Conservation (phyloP, 2,113 vertebrate genomes). For the Patagioenas fasciata region DNA sequence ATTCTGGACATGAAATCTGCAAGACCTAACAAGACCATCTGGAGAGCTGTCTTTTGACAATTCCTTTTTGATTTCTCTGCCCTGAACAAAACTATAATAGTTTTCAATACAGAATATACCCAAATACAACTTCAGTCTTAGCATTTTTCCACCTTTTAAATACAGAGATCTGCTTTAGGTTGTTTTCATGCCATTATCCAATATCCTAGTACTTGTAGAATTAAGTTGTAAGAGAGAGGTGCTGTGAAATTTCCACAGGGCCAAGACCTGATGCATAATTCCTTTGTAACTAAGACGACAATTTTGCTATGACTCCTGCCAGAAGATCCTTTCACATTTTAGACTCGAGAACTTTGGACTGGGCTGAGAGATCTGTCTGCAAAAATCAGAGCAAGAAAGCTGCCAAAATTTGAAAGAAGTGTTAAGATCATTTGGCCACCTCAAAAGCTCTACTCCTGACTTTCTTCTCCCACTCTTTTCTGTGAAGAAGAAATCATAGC, state of each 20-base stretch:
- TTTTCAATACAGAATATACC: not conserved
- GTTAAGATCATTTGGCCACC: conserved; percentile 10
- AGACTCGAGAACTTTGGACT: not conserved
- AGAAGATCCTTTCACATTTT: conserved; percentile 1
- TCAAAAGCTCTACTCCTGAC: not conserved
- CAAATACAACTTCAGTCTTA: not conserved
- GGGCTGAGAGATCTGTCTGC: not conserved
- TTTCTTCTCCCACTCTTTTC: not conserved
- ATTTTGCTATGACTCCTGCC: not conserved
- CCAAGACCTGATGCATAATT: not conserved
- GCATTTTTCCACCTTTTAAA: not conserved
- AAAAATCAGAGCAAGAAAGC: not conserved
- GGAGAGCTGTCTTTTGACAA: not conserved
- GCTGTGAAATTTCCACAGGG: not conserved
- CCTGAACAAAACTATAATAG: not conserved
- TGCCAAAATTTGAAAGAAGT: conserved; percentile 12
- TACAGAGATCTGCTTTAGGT: not conserved
- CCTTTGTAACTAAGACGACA: not conserved
- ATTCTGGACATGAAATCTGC: not conserved
- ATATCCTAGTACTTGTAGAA: not conserved
- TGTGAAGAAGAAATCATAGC: not conserved
- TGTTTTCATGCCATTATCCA: not conserved
- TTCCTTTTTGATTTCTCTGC: not conserved
- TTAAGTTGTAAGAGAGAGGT: not conserved
- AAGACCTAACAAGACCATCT: not conserved